Evolutionary conservation across 2,113 vertebrate species (phyloP).

Genomic region (Myocastor coypus): DNA sequence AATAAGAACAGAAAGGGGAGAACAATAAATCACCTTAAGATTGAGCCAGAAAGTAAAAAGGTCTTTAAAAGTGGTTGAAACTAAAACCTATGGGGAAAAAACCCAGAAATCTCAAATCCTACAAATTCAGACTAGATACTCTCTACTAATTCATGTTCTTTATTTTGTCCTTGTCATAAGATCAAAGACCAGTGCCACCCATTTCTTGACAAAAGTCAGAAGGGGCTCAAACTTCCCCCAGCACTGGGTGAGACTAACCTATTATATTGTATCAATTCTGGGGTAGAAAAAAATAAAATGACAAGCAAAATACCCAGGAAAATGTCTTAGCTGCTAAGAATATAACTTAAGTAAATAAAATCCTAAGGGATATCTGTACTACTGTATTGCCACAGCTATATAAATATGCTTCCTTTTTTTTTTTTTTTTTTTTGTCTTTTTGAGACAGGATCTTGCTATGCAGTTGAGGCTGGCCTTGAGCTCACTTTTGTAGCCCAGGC

Average conservation of each 20-base stretch:
- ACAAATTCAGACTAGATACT: background rate
- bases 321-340: slow-evolving; percentile 10
- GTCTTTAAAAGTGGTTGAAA: background rate
- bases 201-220: slow-evolving; percentile 41
- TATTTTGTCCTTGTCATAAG: slow-evolving; percentile 35
- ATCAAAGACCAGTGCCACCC: background rate
- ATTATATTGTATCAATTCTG: background rate
- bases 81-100: background rate
- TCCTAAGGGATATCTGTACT: background rate
- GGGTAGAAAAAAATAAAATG: background rate
- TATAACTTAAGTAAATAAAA: slow-evolving; percentile 1
- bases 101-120: slow-evolving; percentile 38
- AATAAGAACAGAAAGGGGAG: background rate
- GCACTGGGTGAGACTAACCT: background rate
- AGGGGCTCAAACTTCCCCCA: slow-evolving; percentile 21
- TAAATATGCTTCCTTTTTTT: background rate
- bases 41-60: slow-evolving; percentile 34
- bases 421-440: too few relatives aligned
- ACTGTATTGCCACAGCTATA: background rate
- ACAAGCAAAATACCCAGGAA: background rate
- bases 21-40: background rate
- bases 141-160: background rate
- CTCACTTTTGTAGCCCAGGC: too few relatives aligned
- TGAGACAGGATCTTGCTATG: too few relatives aligned
- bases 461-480: too few relatives aligned